Evolutionary conservation across 2,113 vertebrate species (phyloP), one percentile per base, ranked within the genome.

Genomic region (Hyperoodon ampullatus): DNA sequence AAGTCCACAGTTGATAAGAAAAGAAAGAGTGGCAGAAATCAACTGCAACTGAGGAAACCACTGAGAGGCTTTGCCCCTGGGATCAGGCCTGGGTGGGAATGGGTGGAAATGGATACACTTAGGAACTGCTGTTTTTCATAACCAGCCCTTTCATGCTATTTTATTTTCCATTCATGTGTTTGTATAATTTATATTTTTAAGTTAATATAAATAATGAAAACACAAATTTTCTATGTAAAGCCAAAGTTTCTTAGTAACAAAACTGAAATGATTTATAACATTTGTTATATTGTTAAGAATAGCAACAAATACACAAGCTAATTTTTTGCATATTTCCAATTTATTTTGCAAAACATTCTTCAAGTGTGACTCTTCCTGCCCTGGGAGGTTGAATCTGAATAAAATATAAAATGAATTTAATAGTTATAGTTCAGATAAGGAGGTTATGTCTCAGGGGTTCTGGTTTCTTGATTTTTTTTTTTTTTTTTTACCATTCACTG

Each of bases 371-470:
- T 89, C 3, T 86, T 85, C 75, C 74, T 96, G 35, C 13, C 35
- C 28, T 90, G 60, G 21, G 72, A 88, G 26, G 94, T 60, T 94
- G 65, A 55, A 94, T 94, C 44, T 94, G 75, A 93, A 84, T 96
- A 90, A 97, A 70, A 93, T 81, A 77, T 44, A 95, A 95, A 78
- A 39, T 63, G 35, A 90, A 90, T 90, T 87, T 90, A 94, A 81
- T 65, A 95, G 85, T 83, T 75, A 83, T 63, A 65, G 60, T 88
- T 97, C 42, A 94, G 28, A 75, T 33, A 85, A 94, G 33, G 83
- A 93, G 55, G 66, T 61, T 85, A 71, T 63, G 4, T 90, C 86
- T 96, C 47, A 72, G 15, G 66, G 66, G 6, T 68, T 58, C 21
- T 21, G 12, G 42, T 71, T 97, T 87, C 89, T 39, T 81, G 74